Percentiles rank a stretch among this genome's conserved stretches.
These are phyloP conservation scores for Zaprionus tsacasi DNA, from an alignment of 1,140 invertebrate species.

Conservation along the genomic window DNA sequence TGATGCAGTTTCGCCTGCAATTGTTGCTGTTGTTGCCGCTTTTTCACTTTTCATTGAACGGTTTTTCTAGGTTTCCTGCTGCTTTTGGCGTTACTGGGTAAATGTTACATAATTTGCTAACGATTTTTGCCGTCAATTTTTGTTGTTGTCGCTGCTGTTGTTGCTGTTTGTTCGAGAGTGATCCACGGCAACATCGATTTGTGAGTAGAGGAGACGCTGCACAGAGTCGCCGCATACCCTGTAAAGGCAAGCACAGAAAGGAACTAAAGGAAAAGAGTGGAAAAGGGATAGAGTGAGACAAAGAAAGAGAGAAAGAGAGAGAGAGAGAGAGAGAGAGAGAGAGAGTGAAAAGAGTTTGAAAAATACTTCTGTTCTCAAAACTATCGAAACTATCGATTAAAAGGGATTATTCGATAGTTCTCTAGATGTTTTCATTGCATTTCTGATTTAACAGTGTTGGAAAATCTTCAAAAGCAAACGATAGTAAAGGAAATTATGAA, in stretches of 20 bases:
- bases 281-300: neutral
- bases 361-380: no score
- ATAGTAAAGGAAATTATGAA: neutral
- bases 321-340: neutral
- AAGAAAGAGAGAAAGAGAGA: neutral
- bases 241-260: neutral
- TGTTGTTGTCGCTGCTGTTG: neutral
- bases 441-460: no score
- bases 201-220: neutral
- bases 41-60: conserved; percentile 67
- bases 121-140: conserved; percentile 36
- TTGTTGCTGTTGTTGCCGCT: conserved; percentile 35
- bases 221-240: conserved; percentile 1
- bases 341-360: neutral
- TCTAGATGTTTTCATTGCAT: no score
- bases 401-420: no score
- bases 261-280: neutral
- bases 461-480: no score
- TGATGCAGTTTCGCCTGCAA: conserved; percentile 51
- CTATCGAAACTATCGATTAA: no score
- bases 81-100: conserved; percentile 78
- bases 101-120: conserved; percentile 73
- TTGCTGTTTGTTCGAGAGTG: conserved; percentile 6
- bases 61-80: conserved; percentile 80
- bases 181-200: neutral